Percentiles rank a stretch among this genome's conserved stretches.
These are phyloP conservation scores for Aphis gossypii DNA, from an alignment of 1,140 invertebrate species.

Conservation along the genomic window DNA sequence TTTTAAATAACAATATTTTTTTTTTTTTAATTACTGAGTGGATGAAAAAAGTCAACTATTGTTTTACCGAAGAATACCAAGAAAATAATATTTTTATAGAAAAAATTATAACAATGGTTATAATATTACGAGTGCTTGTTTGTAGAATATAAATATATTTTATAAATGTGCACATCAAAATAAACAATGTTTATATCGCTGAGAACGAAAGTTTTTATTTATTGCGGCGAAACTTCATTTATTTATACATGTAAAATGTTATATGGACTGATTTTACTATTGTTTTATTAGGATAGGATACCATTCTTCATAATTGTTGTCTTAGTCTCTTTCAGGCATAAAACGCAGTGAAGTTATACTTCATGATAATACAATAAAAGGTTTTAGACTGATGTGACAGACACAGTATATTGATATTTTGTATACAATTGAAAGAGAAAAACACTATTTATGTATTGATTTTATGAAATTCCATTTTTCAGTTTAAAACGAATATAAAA, in stretches of 20 bases:
- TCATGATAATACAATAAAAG: neutral
- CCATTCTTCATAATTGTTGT: neutral
- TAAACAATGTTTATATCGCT: neutral
- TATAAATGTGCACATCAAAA: neutral
- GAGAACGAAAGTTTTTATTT: neutral
- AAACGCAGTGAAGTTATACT: neutral
- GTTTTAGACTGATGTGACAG: neutral
- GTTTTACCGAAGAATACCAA: neutral
- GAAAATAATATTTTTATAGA: neutral
- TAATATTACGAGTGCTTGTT: neutral
- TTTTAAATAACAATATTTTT: neutral
- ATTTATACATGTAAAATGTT: neutral
- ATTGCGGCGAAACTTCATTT: neutral
- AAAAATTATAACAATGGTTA: neutral
- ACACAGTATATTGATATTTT: neutral
- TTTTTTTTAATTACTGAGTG: neutral
- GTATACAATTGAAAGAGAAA: neutral
- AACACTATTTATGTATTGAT: neutral
- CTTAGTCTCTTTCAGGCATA: neutral
- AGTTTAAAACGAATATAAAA: neutral
- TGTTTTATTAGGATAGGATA: neutral
- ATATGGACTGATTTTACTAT: neutral
- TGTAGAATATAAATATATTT: neutral
- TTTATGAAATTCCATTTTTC: neutral
- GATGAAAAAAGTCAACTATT: neutral